Evolutionary conservation across 2,113 vertebrate species (phyloP).

Genomic region (Patagioenas fasciata): DNA sequence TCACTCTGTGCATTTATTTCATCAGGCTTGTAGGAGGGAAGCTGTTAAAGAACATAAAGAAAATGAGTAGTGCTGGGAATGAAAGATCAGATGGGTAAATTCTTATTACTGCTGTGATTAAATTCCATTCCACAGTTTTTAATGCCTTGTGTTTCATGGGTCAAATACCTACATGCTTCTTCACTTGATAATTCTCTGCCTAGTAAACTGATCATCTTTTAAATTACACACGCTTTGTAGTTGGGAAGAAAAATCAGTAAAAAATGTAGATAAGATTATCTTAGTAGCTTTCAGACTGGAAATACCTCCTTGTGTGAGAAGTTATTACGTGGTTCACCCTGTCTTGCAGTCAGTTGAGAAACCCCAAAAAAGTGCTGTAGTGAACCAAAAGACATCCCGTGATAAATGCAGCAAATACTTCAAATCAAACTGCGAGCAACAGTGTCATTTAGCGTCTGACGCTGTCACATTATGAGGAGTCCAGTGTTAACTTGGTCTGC

Average conservation of each 20-base stretch:
- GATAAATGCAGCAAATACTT: not conserved
- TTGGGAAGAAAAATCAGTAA: constrained; percentile 1
- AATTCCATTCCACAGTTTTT: constrained; percentile 1
- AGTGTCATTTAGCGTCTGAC: not conserved
- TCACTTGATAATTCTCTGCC: constrained; percentile 3
- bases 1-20: not conserved
- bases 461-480: not conserved
- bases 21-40: not conserved
- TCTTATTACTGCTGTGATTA: constrained; percentile 19
- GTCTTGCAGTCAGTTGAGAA: not conserved
- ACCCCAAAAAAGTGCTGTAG: not conserved
- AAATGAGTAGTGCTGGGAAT: constrained; percentile 5
- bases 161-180: constrained; percentile 15
- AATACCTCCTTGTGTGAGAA: not conserved
- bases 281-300: not conserved
- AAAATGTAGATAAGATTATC: constrained; percentile 28
- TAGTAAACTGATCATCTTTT: constrained; percentile 19
- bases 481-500: not conserved
- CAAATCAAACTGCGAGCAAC: not conserved
- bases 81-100: constrained; percentile 32
- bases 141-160: constrained; percentile 7
- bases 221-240: not conserved
- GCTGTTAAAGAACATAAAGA: constrained; percentile 12
- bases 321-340: not conserved
- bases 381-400: not conserved